Base-by-base conservation (phyloP, 2,797 vertebrate genomes). In the Mionectes olivaceus region DNA sequence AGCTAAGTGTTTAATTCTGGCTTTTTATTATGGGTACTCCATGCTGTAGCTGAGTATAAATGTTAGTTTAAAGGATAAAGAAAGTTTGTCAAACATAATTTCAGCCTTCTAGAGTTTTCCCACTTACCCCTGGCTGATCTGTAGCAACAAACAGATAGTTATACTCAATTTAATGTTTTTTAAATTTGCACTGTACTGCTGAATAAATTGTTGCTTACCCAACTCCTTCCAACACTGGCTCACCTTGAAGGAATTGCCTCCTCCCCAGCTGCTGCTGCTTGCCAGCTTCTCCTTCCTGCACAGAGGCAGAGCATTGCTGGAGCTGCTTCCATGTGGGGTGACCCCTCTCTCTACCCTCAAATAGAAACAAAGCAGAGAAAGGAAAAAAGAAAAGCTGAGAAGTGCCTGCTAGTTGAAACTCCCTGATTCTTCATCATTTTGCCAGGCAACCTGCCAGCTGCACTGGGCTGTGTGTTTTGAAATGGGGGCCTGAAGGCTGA, bases 391-490 rank as follows among this genome's bases (percentile, higher is more conserved):
- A 81, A 53, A 77, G 11, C 39, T 59, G 43, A 67, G n/a, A 52
- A 10, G 22, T 7, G 2, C 8, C 74, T 78, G 30, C 21, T 78
- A 1, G 21, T 49, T 75, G 32, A 55, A 87, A 39, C 17, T 75
- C 18, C 2, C n/a, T 16, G 17, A 7, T 71, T 61, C 15, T 90
- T 12, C 21, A 3, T 11, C 3, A 3, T 56, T 91, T 60, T 57
- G 11, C 37, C 18, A 46, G 49, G 25, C 61, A 16, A 30, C 14
- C 50, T 43, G n/a, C 21, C 23, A 23, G 43, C n/a, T 41, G 39
- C 9, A 2, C 14, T 8, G 6, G 24, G 39, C 61, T 25, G 1
- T 11, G 11, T 5, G 1, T 35, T 23, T 43, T 5, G 5, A 46
- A 87, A 53, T 1, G 1, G 19, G 16, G 57, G 37, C 19, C 21